Evolutionary conservation across 2,113 vertebrate species (phyloP), one percentile per base, ranked within the genome.

Genomic region (Malurus melanocephalus): DNA sequence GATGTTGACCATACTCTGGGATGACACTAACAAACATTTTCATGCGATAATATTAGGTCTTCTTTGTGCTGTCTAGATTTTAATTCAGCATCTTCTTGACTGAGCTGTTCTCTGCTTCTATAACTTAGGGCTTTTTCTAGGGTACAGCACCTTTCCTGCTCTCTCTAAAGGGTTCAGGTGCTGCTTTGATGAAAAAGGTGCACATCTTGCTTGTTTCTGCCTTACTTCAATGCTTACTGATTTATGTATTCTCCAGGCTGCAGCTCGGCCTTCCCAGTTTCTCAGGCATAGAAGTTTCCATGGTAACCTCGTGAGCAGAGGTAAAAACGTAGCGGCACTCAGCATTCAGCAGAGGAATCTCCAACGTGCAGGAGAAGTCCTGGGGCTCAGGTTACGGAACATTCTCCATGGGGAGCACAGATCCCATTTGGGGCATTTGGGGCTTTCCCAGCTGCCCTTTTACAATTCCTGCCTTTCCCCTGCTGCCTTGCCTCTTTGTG

Each of bases 271-370:
- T 87, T 93, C 52, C 69, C 53, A 43, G 65, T 81, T 94, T 94
- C 83, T 87, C 89, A 69, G 78, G 75, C 91, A 45, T 62, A 85
- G 68, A 83, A 61, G 94, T 96, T 94, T 89, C 96, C 90, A 94
- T 94, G 89, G 94, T 32, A 96, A 96, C 94, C 52, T 77, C 0
- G 0, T 77, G 62, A 76, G 40, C 17, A 28, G 81, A 92, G 66
- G 66, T 91, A 59, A 85, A 90, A 79, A 42, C 0, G 1, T 78
- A 35, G 61, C 6, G 2, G 65, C 91, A 92, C 85, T 85, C 67
- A 93, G 45, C 3, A 3, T 60, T 83, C 69, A 81, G 13, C 27
- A 59, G 67, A 51, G 11, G 64, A 80, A 42, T 13, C 65, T 40
- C 30, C 0, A 0, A 60, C 21, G 22, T 24, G n/a, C 49, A 67